Percentiles rank a stretch among this genome's conserved stretches.
These are phyloP conservation scores for Scelioninae gen. 1 DNA, from an alignment of 2,888 invertebrate genomes.

Conservation along the genomic window DNA sequence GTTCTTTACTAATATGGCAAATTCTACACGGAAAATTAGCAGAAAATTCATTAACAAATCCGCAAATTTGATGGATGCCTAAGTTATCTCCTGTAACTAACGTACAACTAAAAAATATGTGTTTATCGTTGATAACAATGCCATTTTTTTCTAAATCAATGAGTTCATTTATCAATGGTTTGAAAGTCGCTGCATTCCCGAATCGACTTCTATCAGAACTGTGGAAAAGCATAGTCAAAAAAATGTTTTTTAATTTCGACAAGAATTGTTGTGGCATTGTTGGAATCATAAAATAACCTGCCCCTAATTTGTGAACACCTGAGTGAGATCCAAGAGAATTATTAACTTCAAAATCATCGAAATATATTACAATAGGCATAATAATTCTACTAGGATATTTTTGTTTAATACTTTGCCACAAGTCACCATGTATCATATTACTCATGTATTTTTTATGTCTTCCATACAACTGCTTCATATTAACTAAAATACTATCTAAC, in stretches of 20 bases:
- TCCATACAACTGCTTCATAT: too few species aligned
- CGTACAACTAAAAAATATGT: slow-evolving; percentile 25
- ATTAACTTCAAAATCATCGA: slow-evolving; percentile 56
- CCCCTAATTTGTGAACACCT: slow-evolving; percentile 55
- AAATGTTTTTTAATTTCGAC: slow-evolving; percentile 41
- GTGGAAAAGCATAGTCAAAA: too few species aligned
- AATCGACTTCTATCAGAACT: slow-evolving; percentile 36
- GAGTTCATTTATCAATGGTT: slow-evolving; percentile 46
- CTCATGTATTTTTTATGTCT: too few species aligned
- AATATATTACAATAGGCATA: slow-evolving; percentile 20
- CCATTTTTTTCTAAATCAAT: slow-evolving; percentile 22
- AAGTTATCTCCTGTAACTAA: slow-evolving; percentile 38
- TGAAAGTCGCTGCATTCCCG: slow-evolving; percentile 45
- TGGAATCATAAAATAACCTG: slow-evolving; percentile 56
- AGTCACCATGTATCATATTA: too few species aligned
- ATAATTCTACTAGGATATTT: slow-evolving; percentile 9
- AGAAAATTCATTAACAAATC: slow-evolving; percentile 22
- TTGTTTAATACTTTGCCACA: too few species aligned
- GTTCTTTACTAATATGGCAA: slow-evolving; percentile 18
- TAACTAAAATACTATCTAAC: too few species aligned
- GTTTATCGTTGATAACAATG: slow-evolving; percentile 26
- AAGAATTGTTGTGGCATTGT: slow-evolving; percentile 47
- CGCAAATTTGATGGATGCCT: slow-evolving; percentile 38
- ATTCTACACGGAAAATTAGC: slow-evolving; percentile 42
- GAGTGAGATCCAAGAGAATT: slow-evolving; percentile 59